A percentile compares a stretch with the other conserved stretches of the same genome.
phyloP scores from a whole-genome alignment of 1,140 invertebrate genomes.

The Penaeus indicus region DNA sequence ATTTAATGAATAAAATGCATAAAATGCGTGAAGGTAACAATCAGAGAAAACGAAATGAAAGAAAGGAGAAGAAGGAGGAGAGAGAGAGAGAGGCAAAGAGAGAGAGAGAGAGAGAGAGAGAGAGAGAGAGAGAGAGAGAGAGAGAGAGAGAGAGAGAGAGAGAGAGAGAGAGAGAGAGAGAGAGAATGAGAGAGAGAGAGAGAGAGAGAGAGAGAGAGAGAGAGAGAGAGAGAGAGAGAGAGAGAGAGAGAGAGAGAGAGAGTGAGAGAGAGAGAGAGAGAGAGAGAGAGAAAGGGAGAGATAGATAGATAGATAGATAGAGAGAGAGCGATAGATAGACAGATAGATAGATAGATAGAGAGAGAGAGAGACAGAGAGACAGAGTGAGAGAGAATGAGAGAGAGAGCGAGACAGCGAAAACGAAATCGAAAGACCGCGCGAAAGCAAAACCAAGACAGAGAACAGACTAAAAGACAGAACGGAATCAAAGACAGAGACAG shows the following conservation, averaged over 20 bases:
- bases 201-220: too few relatives aligned
- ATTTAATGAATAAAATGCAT: too few relatives aligned
- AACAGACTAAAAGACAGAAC: background rate
- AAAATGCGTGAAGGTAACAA: too few relatives aligned
- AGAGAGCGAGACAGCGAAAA: background rate
- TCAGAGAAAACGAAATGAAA: too few relatives aligned
- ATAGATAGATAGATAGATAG: background rate
- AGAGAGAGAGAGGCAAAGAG: too few relatives aligned
- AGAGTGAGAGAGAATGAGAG: background rate
- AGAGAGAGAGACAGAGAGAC: background rate
- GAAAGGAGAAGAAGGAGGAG: too few relatives aligned
- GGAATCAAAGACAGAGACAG: background rate
- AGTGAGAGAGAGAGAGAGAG: slow-evolving; percentile 18
- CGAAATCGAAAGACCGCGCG: background rate
- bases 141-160: too few relatives aligned
- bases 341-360: background rate
- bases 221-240: background rate
- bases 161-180: too few relatives aligned
- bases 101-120: too few relatives aligned
- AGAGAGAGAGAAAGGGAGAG: background rate
- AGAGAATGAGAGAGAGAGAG: too few relatives aligned
- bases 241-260: background rate
- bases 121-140: too few relatives aligned
- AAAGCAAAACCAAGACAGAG: background rate
- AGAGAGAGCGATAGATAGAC: background rate